Evolutionary conservation across 1,140 invertebrate species (phyloP), one percentile per base, ranked within the genome.

Genomic region (Drosophila orosa): DNA sequence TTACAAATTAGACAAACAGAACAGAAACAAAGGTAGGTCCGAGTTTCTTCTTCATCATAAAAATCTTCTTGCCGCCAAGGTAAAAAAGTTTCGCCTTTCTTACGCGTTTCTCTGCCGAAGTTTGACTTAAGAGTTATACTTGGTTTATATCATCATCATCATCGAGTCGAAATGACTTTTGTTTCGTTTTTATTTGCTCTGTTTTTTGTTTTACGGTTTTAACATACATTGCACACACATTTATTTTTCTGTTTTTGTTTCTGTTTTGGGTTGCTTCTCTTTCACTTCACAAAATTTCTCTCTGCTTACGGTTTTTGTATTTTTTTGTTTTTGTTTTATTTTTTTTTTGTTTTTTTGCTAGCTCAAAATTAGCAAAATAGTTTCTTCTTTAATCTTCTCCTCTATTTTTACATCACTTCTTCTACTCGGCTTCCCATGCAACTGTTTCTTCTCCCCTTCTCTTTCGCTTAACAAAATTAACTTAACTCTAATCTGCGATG

Each of bases 201-300:
- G 50, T 52, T 66, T 48, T 45, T 81, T 44, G 50, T 33, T 57
- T 71, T 71, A 71, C 48, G 66, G 40, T 58, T 58, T 67, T 74
- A 84, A 73, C 67, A 80, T 84, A 84, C 76, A 85, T 85, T 84
- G 81, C 81, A 84, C 81, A 77, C 58, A 76, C 62, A 80, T 63
- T 77, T 54, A 65, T 65, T 54, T 37, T 54, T 50, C 55, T 60
- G n/a, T 55, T 61, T 56, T 31, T 68, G 50, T 47, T 48, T 75
- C 56, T 57, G 27, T 37, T 77, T 75, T 31, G 71, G 55, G 61
- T 66, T 50, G 22, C 45, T 47, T 42, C 67, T 57, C 65, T 63
- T 56, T 74, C 37, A 75, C 33, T 45, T 71, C 60, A 57, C 72
- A 80, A 60, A 52, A 60, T 73, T 63, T 59, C 60, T 60, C n/a